These are phyloP conservation scores for Cyanoderma ruficeps DNA, from an alignment of 2,113 vertebrate species.

Conservation along the genomic window DNA sequence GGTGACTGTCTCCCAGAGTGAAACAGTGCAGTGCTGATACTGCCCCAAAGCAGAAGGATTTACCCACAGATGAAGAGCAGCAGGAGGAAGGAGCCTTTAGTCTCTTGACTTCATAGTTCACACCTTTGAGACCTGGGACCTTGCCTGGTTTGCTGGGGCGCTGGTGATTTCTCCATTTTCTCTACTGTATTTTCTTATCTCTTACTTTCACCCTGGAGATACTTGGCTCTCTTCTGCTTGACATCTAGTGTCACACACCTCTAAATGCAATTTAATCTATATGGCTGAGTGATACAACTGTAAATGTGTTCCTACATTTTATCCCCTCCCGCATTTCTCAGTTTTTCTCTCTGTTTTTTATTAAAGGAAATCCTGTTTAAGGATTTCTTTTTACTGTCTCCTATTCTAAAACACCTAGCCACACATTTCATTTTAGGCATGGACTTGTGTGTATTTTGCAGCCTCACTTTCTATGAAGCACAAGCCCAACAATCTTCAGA, in stretches of 20 bases:
- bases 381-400: background rate
- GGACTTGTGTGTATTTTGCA: background rate
- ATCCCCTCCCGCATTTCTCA: background rate
- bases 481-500: background rate
- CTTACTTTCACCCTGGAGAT: background rate
- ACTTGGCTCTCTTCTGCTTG: background rate
- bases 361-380: background rate
- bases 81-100: background rate
- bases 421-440: background rate
- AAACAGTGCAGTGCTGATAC: background rate
- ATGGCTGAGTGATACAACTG: background rate
- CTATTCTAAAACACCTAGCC: background rate
- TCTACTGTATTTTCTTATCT: background rate
- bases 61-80: background rate
- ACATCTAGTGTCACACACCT: background rate
- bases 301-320: background rate
- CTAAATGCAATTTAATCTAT: background rate
- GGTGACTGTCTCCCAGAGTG: background rate
- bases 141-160: background rate
- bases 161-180: background rate
- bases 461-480: background rate
- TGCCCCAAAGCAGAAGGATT: background rate
- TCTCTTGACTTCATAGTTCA: background rate
- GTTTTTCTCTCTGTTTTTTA: background rate
- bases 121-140: background rate